Conservation (phyloP, 2,888 invertebrate genomes). For the Myathropa florea region DNA sequence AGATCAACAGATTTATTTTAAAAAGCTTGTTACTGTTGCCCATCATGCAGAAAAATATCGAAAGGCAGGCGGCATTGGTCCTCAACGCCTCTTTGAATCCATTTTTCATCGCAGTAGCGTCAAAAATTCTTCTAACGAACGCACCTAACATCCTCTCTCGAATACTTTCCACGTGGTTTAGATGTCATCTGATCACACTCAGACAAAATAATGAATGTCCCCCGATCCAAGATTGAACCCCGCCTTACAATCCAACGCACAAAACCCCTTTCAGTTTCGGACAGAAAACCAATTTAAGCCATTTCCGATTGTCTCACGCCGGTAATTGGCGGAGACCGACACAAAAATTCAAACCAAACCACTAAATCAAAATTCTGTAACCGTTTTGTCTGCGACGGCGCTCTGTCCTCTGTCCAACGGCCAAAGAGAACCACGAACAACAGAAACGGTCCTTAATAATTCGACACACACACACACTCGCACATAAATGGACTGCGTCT, state of each 20-base stretch:
- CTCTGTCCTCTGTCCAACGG: constrained; percentile 1
- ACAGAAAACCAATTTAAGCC: constrained; percentile 58
- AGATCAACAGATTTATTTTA: no score
- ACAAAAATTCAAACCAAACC: not conserved
- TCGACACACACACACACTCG: constrained; percentile 25
- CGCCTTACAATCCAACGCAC: not conserved
- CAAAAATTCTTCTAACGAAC: no score
- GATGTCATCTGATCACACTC: not conserved
- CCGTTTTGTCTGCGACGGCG: constrained; percentile 44
- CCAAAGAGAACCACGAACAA: not conserved
- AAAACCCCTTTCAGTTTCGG: not conserved
- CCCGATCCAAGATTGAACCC: not conserved
- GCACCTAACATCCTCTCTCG: no score
- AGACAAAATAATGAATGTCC: not conserved
- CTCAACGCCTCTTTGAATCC: no score
- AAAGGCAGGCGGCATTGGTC: no score
- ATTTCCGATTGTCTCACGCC: constrained; percentile 57
- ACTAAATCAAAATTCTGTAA: constrained; percentile 59
- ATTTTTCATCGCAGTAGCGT: no score
- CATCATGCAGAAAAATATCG: no score
- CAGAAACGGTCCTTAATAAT: constrained; percentile 52
- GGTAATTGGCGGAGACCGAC: constrained; percentile 7
- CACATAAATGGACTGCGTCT: not conserved
- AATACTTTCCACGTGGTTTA: no score
- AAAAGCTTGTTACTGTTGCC: no score